Base-by-base conservation (phyloP, 2,888 invertebrate genomes). In the Diachrysia chrysitis region DNA sequence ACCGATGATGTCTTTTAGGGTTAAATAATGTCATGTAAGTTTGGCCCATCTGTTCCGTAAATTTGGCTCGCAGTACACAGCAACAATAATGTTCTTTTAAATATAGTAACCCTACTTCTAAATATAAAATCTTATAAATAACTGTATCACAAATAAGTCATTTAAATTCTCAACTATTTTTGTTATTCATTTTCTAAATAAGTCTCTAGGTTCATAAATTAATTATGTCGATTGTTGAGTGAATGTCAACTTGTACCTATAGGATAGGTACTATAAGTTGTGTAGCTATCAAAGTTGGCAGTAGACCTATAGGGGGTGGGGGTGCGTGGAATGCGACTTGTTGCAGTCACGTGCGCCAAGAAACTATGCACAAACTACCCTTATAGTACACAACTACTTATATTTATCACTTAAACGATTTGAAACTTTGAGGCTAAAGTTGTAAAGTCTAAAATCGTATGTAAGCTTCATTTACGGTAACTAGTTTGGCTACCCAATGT, bases 301-400 rank as follows among this genome's bases (percentile, higher is more conserved):
- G 75, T 82, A 87, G 87, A 87, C 86, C 84, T 86, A 79, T 62
- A 62, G 66, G 71, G 76, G 81, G 78, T 66, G 79, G 77, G 71
- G 75, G 82, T 59, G 78, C 75, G 83, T 83, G 88, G 88, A 86
- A 87, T 86, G 87, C 87, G 85, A 92, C 90, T 92, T 93, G 93
- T 94, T 94, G 93, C 93, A 92, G 88, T 89, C 90, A 90, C 90
- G 88, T 90, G 91, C 87, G 87, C 86, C 82, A 85, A 82, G 83
- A 78, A 88, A 87, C 84, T 85, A 78, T 83, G 80, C 80, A 76
- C 78, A 73, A 80, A 82, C 83, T 84, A 83, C 79, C 83, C 80
- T 80, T 79, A 79, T 76, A n/a, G 73, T 76, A 84, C 73, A 75
- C 73, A 75, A 62, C 56, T 70, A 76, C 69, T 78, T 69, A 62